Conservation (phyloP, 2,113 vertebrate species). For the Atrichornis clamosus region DNA sequence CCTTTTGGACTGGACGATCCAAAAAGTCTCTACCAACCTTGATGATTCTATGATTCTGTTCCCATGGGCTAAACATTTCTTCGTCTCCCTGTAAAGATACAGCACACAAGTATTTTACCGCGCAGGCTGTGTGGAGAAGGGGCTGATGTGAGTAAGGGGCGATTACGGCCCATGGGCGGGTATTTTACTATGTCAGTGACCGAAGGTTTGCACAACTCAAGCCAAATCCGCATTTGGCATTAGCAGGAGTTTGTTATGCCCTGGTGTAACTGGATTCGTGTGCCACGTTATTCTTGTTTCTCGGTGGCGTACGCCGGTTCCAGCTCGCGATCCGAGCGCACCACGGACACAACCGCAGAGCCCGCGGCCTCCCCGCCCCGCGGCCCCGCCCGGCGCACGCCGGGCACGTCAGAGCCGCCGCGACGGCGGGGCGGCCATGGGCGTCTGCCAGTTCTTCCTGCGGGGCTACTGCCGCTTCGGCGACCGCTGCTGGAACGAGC, state of each 20-base stretch:
- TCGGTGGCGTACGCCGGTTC: accelerated
- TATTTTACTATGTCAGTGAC: too few relatives aligned
- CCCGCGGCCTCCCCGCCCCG: too few relatives aligned
- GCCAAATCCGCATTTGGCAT: accelerated
- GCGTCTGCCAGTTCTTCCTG: constrained; percentile 32
- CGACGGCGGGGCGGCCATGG: not conserved
- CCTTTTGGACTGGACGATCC: not conserved
- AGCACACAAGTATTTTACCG: not conserved
- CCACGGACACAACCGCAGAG: too few relatives aligned
- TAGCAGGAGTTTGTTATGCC: too few relatives aligned
- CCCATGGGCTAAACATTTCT: not conserved
- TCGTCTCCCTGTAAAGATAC: too few relatives aligned
- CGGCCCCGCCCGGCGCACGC: not conserved
- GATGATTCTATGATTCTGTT: too few relatives aligned
- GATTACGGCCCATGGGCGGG: not conserved
- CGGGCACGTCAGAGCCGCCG: not conserved
- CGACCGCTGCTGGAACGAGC: constrained; percentile 90
- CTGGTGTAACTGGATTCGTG: accelerated
- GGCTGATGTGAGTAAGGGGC: not conserved
- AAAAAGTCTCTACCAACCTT: not conserved
- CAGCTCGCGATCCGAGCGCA: too few relatives aligned
- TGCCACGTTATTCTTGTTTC: accelerated
- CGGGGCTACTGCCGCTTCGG: constrained; percentile 91
- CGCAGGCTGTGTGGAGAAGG: too few relatives aligned
- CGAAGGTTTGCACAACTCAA: not conserved